Percentiles rank a stretch among this genome's conserved stretches.
Evolutionary conservation across 2,113 vertebrate genomes (phyloP).

Genomic region (Sander lucioperca): DNA sequence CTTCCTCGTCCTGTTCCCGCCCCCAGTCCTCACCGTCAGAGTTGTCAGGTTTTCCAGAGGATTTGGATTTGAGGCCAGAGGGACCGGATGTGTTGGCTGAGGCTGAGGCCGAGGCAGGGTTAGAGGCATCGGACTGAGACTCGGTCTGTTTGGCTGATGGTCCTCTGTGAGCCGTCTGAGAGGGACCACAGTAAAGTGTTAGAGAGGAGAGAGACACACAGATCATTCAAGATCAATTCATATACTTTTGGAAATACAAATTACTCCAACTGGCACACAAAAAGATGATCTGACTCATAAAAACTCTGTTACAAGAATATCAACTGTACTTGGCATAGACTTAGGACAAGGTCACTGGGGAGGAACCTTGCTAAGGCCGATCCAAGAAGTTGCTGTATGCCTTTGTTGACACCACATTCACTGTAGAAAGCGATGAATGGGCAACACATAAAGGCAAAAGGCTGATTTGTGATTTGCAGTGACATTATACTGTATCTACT

Average conservation of each 20-base stretch:
- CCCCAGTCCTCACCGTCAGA: slow-evolving; percentile 82
- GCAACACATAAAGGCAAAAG: slow-evolving; percentile 79
- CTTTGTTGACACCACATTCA: slow-evolving; percentile 78
- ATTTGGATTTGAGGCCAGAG: slow-evolving; percentile 66
- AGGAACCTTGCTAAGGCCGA: slow-evolving; percentile 72
- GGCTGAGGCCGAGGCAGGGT: slow-evolving; percentile 64
- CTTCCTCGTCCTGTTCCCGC: slow-evolving; percentile 81
- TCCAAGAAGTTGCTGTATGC: slow-evolving; percentile 71
- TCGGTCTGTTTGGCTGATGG: slow-evolving; percentile 81
- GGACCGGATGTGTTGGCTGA: slow-evolving; percentile 77
- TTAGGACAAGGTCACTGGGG: slow-evolving; percentile 62
- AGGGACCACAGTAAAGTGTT: not conserved
- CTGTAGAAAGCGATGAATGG: slow-evolving; percentile 63
- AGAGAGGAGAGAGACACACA: not conserved
- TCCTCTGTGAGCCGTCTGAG: slow-evolving; percentile 83
- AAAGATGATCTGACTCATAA: not conserved
- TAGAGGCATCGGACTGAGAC: slow-evolving; percentile 70
- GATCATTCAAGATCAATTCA: rapidly evolving
- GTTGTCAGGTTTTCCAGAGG: slow-evolving; percentile 75
- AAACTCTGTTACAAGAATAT: not conserved
- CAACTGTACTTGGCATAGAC: slow-evolving; percentile 74
- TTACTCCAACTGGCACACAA: not conserved
- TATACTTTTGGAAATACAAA: not conserved
- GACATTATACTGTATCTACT: not conserved
- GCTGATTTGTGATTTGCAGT: not conserved